Evolutionary conservation across 1,140 invertebrate genomes (phyloP), one percentile per base, ranked within the genome.

Genomic region (Diabrotica virgifera): DNA sequence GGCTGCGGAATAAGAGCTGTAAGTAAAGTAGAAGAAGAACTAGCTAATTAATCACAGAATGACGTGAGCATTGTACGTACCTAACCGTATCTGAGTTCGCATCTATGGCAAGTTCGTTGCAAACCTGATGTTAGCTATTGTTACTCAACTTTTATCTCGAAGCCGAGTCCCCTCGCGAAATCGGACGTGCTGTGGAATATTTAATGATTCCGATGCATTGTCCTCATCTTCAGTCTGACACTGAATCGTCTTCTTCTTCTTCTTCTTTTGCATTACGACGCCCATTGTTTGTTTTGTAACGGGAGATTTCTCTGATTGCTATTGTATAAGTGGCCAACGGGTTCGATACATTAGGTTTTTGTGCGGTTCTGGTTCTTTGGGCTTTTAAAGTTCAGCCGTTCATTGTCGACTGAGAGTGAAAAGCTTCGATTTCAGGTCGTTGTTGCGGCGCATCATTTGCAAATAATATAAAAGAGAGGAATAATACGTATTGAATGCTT

Each of bases 141-240:
- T 74, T 74, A 69, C 70, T 72, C n/a, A 46, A 46, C 40, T 46
- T 73, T 72, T 72, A 65, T 69, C 62, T 24, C 40, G 40, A 46
- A 46, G 40, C 40, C 40, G 59, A 68, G 65, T 67, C 71, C 69
- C 71, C 70, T 74, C 68, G 72, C 72, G 59, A 70, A 74, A 72
- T 74, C 69, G 64, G 70, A 72, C 69, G 71, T 74, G 72, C 66
- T 65, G 72, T 62, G 62, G 72, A 74, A 74, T 74, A 73, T 72
- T 70, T 70, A 74, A 74, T 68, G 72, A 71, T 69, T 64, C n/a
- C 65, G 63, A 69, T 71, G 63, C 72, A 72, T 74, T 74, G 72
- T 74, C 70, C 71, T 46, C 14, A 70, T 74, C 70, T 69, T 46
- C 14, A n/a, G 60, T 62, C 52, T 70, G 69, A 68, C 69, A 70